Evolutionary conservation across 92 coral and sea anemone genomes (phyloP), one percentile per base, ranked within the genome.

Genomic region (Porites divaricata): DNA sequence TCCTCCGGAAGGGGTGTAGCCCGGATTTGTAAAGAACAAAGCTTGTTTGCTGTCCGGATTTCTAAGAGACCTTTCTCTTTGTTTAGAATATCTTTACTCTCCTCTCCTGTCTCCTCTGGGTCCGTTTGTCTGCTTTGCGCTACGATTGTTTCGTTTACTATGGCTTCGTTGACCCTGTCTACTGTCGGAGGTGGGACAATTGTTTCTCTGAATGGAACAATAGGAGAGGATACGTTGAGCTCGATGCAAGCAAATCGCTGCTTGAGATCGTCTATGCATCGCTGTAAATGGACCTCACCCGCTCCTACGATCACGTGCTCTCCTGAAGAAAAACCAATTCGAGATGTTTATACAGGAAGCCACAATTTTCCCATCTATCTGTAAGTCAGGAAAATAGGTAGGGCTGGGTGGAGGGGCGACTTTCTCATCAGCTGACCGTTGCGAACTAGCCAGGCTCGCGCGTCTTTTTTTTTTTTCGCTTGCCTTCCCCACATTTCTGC

Each of bases 201-300:
- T 14, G 99, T 95, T 69, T 96, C 99, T 62, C 98, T 84, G 93
- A 96, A 96, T 26, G 99, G 99, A 14, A 96, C 93, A n/a, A 96
- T 96, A 58, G 99, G 99, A 16, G 92, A 91, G n/a, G 99, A 96
- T 15, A 96, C 98, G 63, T 91, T 95, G 83, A 96, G 82, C 78
- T 95, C 90, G 21, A 95, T 93, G 66, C 95, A 72, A 9, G 99
- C 99, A 59, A 88, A 96, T 10, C 95, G 96, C 80, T 92, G 89
- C 86, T 91, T 93, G 26, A 96, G 85, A 75, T 95, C 99, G 21
- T 95, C 99, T 6, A 96, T 88, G 68, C 99, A 96, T n/a, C 95
- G 89, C 86, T 96, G 97, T 2, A 96, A 90, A 84, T 96, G 99
- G 35, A 96, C 99, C 70, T 96, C 99, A 1, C 99, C 99, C 16